Base-by-base conservation (phyloP, 2,797 vertebrate species). In the Staurois parvus region DNA sequence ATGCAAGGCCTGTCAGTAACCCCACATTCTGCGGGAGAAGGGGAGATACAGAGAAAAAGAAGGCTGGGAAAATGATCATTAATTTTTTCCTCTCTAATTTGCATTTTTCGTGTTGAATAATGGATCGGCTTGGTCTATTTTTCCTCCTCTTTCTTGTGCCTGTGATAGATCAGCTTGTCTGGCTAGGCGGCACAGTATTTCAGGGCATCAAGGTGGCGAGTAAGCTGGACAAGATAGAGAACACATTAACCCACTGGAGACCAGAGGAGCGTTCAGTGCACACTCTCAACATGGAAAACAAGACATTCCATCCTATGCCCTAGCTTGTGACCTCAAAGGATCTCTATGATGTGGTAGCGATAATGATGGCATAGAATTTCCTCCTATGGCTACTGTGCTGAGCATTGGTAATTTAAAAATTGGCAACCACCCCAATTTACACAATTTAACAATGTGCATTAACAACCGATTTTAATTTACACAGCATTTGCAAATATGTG, bases 51-150 rank as follows among this genome's bases (percentile, higher is more conserved):
- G 7, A 48, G 62, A 68, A 29, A n/a, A 72, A 76, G 26, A 17
- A 77, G 42, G 72, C 78, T 40, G 19, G 77, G 26, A 79, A 67
- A 52, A 59, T 79, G 87, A 90, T 94, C 93, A 91, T 93, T 94
- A 93, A 92, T 92, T 93, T 92, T 64, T 42, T 90, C 90, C 84
- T 26, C 59, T 26, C 91, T 92, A 91, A 94, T 95, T 94, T 95
- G 93, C 93, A 94, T 93, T 90, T 91, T 90, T 26, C 28, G 92
- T 94, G 90, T 91, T 96, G 94, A 96, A 96, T 95, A 95, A 96
- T 95, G 91, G 91, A 96, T 95, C 45, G 92, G 93, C 94, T 83
- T 2, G 79, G 76, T 88, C 89, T 90, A 88, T 90, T 92, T 88
- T 89, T 89, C 89, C 93, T 94, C 90, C 91, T 85, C 89, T 84